Evolutionary conservation across 2,888 invertebrate genomes (phyloP), one percentile per base, ranked within the genome.

Genomic region (Andrena trimmerana): DNA sequence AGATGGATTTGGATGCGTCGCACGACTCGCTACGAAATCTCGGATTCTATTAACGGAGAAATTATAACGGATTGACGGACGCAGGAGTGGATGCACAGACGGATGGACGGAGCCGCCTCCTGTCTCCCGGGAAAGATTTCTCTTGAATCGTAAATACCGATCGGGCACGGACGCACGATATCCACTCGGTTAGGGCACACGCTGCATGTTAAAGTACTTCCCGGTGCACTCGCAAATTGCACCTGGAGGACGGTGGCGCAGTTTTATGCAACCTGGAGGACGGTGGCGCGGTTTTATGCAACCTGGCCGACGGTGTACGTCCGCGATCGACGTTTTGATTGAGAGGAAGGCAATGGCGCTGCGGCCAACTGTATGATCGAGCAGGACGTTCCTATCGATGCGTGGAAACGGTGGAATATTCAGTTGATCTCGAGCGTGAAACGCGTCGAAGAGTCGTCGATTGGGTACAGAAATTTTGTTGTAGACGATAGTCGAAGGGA

Each of bases 1-100:
- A 63, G 66, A 63, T 62, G 70, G 57, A 87, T 91, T 90, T 88
- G 88, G 88, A 93, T 93, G 92, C 93, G 80, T 72, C 85, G 91
- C 93, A 93, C 93, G 93, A 90, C 84, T 85, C 90, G 85, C 90
- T 90, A 92, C 92, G 92, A 93, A 93, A 93, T 93, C 93, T 93
- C 86, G 92, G 93, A 93, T 93, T 93, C 93, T 92, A 93, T 93
- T 93, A 93, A 91, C 93, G 93, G 92, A 93, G 93, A 93, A 93
- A 93, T 93, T 93, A 93, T 93, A 93, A 93, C 93, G 93, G 93
- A 93, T 92, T 91, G 92, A 92, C 92, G 90, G 90, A 85, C 83
- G 87, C 85, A 86, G 74, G 80, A 73, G 79, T 81, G 81, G 84
- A 87, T 86, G 84, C 80, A 87, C 78, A 84, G 85, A 79, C 80